Percentiles rank a stretch among this genome's conserved stretches.
phyloP scores from a whole-genome alignment of 2,888 invertebrate species.

The Pyrocoelia pectoralis region DNA sequence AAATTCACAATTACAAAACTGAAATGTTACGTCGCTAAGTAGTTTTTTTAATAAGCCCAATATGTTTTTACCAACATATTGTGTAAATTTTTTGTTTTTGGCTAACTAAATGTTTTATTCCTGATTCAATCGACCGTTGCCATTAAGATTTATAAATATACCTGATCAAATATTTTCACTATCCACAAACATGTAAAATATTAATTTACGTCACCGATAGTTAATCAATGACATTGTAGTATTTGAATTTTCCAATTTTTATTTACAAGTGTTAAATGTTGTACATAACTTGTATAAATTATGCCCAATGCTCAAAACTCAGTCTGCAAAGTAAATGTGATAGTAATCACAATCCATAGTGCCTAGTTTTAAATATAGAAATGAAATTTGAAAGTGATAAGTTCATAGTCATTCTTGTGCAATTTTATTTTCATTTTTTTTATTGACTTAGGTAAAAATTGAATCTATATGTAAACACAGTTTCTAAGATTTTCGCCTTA shows the following conservation, averaged over 20 bases:
- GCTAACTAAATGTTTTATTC: no score
- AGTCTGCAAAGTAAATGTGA: slow-evolving; percentile 8
- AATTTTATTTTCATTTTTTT: slow-evolving; percentile 45
- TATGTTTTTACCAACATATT: no score
- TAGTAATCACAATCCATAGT: slow-evolving; percentile 55
- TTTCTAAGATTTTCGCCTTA: slow-evolving; percentile 30
- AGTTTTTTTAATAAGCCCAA: no score
- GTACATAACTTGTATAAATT: background rate
- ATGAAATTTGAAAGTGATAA: slow-evolving; percentile 41
- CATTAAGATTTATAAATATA: no score
- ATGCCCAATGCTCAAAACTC: slow-evolving; percentile 23
- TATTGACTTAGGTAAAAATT: slow-evolving; percentile 25
- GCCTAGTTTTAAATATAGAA: slow-evolving; percentile 48
- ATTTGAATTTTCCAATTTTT: background rate
- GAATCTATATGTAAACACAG: slow-evolving; percentile 32
- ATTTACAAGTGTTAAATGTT: background rate
- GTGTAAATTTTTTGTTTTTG: no score
- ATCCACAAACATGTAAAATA: no score
- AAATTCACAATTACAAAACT: no score
- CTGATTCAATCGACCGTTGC: no score
- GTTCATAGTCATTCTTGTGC: slow-evolving; percentile 53
- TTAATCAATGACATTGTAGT: background rate
- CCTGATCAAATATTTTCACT: no score
- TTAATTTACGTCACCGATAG: no score
- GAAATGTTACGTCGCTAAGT: no score